Evolutionary conservation across 1,140 invertebrate species (phyloP), one percentile per base, ranked within the genome.

Genomic region (Papilio glaucus): DNA sequence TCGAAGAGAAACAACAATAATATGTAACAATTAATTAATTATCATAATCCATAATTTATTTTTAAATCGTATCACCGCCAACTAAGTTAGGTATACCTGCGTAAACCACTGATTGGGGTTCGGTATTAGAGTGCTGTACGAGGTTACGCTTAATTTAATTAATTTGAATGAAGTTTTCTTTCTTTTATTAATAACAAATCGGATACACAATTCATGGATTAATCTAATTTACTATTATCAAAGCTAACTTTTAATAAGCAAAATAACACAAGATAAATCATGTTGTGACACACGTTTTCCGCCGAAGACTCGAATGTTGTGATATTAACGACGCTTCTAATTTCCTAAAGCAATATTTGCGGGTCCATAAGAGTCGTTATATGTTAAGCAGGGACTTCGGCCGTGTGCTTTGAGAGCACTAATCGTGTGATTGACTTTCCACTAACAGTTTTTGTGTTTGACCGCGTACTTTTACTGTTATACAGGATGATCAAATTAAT

Each of bases 371-470:
- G 63, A 67, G 41, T 33, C 65, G 65, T 63, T 63, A 63, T 63
- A 63, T 63, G 61, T 8, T 63, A 63, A 38, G 33, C 4, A 49
- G 65, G 10, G n/a, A n/a, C 38, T n/a, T 49, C n/a, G 29, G n/a
- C 29, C n/a, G 21, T 41, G 65, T 53, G 33, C 15, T 24, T 29
- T 45, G 42, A 53, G 62, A 45, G 29, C 29, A 41, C 75, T 81
- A 85, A 81, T 84, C 79, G 76, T 73, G 73, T 85, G 83, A 85
- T 85, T 80, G 81, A 83, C 84, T 88, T 87, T 84, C 82, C 83
- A 77, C 73, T 71, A 78, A 49, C 84, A 41, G 13, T 87, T 87
- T 87, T 86, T 73, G 77, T 65, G 49, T 37, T n/a, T 38, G 15
- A 57, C 65, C 65, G 72, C 75, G 71, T 81, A 63, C 76, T 68